Conservation (phyloP, 1,140 invertebrate species). For the Heterodera carotae region DNA sequence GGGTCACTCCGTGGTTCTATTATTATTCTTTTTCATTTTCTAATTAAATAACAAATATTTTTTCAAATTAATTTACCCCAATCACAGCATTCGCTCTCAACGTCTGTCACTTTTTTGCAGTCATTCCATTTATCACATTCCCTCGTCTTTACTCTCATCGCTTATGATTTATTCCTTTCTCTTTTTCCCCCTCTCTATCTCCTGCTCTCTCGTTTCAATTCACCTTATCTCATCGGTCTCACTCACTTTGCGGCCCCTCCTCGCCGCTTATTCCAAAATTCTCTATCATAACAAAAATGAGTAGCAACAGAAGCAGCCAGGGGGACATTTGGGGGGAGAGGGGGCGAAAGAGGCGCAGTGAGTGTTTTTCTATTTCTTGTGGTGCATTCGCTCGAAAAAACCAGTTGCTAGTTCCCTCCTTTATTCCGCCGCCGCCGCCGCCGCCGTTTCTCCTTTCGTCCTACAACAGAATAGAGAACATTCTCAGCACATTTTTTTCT, state of each 20-base stretch:
- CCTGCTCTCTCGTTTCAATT: not conserved
- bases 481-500: too few species aligned
- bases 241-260: not conserved
- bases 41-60: not conserved
- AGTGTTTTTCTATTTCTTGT: not conserved
- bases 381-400: not conserved
- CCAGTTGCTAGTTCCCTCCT: not conserved
- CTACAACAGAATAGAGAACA: too few species aligned
- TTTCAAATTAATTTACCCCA: not conserved
- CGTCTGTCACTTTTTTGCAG: not conserved
- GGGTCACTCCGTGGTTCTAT: not conserved
- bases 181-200: not conserved
- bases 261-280: not conserved
- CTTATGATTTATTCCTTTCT: too few species aligned
- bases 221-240: not conserved
- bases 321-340: too few species aligned
- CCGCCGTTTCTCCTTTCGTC: not conserved
- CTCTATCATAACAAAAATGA: constrained; percentile 7
- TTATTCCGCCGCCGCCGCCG: not conserved
- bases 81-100: not conserved
- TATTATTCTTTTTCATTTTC: not conserved
- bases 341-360: not conserved
- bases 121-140: not conserved
- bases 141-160: not conserved
- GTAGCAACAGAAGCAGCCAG: too few species aligned